Conservation (phyloP, 2,797 vertebrate genomes). For the Enteromius paludinosus region DNA sequence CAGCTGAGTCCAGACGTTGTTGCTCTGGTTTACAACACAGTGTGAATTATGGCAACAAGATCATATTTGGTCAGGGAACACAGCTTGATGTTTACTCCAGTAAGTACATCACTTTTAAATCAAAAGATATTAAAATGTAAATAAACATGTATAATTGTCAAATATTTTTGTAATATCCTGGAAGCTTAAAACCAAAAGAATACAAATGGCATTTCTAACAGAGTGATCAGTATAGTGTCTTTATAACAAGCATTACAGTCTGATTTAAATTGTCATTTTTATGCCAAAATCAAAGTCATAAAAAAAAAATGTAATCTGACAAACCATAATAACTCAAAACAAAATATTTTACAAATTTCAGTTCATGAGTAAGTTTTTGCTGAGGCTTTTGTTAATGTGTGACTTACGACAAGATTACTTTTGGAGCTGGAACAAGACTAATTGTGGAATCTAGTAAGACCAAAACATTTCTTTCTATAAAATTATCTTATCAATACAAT, state of each 20-base stretch:
- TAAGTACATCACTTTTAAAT: conserved; percentile 20
- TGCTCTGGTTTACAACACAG: conserved; percentile 31
- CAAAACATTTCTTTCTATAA: neutral
- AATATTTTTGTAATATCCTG: neutral
- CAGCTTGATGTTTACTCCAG: conserved; percentile 38
- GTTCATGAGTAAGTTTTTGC: neutral
- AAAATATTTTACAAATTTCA: no score
- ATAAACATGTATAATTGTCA: neutral
- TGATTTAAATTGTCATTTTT: neutral
- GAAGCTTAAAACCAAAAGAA: neutral
- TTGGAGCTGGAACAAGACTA: conserved; percentile 32
- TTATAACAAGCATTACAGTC: neutral
- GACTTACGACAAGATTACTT: conserved; percentile 33
- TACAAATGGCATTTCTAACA: neutral
- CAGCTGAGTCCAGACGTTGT: neutral
- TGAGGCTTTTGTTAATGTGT: conserved; percentile 36
- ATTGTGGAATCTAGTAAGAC: conserved; percentile 35
- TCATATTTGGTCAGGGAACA: conserved; percentile 45
- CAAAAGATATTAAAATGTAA: neutral
- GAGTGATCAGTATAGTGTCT: neutral
- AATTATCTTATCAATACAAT: neutral
- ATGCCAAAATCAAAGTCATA: neutral
- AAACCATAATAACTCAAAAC: neutral
- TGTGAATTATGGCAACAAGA: conserved; percentile 52
- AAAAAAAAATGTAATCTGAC: neutral